Base-by-base conservation (phyloP, 53 echinoderm and acorn worm genomes). In the Patiria pectinifera region DNA sequence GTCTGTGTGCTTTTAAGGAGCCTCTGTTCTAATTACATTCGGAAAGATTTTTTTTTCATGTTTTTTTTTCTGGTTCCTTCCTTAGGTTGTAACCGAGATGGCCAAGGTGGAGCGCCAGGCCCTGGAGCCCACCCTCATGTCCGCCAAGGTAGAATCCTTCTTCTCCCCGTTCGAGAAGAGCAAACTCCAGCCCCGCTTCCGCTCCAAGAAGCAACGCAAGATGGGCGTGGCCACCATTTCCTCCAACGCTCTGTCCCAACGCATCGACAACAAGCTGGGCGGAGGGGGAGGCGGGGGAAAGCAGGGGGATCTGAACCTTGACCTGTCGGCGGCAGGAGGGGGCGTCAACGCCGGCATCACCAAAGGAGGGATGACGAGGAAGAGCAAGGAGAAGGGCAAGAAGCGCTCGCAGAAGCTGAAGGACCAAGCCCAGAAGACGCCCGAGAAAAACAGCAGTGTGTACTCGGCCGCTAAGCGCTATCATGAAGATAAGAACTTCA, bases 401-500 rank as follows among this genome's bases (percentile, higher is more conserved):
- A 94, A 94, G 91, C 82, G 86, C 18, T 94, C 94, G 12, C 95
- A 97, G 89, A 97, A 97, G 93, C 89, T 96, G 83, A 96, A 95
- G 82, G 97, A 97, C 60, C 95, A 97, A 86, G 93, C 95, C 45
- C 87, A 92, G 83, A 97, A 96, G 91, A 93, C 94, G 22, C 95
- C 95, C 22, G 95, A 96, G 93, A 98, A 98, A 92, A 94, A 94
- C 78, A 98, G 98, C 91, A 98, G 98, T 84, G 98, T 98, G 62
- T 96, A 96, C 93, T 98, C 98, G 3, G 98, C 98, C 4, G 95
- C 95, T 23, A 93, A 94, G 69, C 93, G 96, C n/a, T 98, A 94
- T 84, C 96, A 98, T 91, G 98, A 98, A 45, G 98, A 98, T 82
- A 98, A 96, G 76, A 98, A 98, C 93, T 95, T 93, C 83, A 96